Evolutionary conservation across 2,888 invertebrate species (phyloP).

Genomic region (Idaea straminata): DNA sequence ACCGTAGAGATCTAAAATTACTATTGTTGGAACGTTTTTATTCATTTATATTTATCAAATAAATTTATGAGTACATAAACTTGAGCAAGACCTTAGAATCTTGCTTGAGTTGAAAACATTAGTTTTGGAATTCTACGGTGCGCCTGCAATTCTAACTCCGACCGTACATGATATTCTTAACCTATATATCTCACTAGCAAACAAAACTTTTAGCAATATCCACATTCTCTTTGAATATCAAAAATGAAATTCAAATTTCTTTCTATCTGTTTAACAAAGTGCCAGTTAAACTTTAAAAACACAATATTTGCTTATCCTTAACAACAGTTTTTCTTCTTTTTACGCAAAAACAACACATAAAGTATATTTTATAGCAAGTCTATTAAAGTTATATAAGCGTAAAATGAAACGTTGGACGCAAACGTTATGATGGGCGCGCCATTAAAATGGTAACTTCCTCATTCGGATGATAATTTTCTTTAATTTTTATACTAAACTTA

Average conservation of each 20-base stretch:
- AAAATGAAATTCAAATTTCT: not conserved
- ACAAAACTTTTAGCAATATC: too few relatives aligned
- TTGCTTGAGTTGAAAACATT: too few relatives aligned
- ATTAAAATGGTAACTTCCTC: not conserved
- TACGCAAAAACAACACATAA: not conserved
- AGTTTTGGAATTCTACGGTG: too few relatives aligned
- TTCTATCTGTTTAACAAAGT: not conserved
- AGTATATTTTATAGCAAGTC: not conserved
- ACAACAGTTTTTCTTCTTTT: not conserved
- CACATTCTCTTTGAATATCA: too few relatives aligned
- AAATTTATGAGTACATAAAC: too few relatives aligned
- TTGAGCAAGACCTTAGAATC: too few relatives aligned
- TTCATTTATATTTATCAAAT: too few relatives aligned
- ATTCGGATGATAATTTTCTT: not conserved
- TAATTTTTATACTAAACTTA: not conserved
- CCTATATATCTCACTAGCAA: too few relatives aligned
- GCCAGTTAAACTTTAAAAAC: not conserved
- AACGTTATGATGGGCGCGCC: not conserved
- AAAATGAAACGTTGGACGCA: not conserved
- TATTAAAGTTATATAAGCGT: constrained; percentile 1
- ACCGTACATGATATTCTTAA: too few relatives aligned
- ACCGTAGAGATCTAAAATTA: too few relatives aligned
- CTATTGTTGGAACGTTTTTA: too few relatives aligned
- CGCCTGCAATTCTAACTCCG: too few relatives aligned
- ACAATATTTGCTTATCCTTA: not conserved